phyloP scores from a whole-genome alignment of 2,797 vertebrate genomes.

The Sitta carolinensis region DNA sequence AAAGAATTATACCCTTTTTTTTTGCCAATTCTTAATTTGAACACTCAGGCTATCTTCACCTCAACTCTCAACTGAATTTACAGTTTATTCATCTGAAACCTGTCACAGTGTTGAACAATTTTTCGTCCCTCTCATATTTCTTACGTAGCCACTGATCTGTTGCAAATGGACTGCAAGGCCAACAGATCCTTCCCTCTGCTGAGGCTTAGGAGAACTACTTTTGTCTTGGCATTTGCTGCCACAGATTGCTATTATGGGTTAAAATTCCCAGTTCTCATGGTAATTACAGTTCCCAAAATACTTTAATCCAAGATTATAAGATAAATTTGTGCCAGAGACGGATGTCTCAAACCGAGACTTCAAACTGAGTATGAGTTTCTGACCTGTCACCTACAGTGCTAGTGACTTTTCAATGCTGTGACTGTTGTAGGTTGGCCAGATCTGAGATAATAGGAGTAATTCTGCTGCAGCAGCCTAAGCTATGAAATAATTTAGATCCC shows the following conservation, averaged over 20 bases:
- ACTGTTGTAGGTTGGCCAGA: neutral
- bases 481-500: neutral
- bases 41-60: neutral
- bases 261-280: neutral
- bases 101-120: conserved; percentile 6
- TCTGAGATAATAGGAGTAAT: neutral
- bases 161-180: neutral
- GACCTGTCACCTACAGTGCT: neutral
- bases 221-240: neutral
- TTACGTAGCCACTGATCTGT: neutral
- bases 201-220: neutral
- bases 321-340: neutral
- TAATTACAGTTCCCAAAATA: neutral
- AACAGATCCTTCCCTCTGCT: neutral
- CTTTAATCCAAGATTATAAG: neutral
- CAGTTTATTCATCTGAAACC: conserved; percentile 32
- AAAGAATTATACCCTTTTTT: neutral
- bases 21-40: neutral
- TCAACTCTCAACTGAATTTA: conserved; percentile 39
- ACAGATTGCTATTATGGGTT: neutral
- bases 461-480: neutral
- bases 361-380: neutral
- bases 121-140: neutral
- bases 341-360: neutral
- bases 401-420: neutral